Conservation (phyloP, 2,888 invertebrate genomes). For the Zele albiditarsus region DNA sequence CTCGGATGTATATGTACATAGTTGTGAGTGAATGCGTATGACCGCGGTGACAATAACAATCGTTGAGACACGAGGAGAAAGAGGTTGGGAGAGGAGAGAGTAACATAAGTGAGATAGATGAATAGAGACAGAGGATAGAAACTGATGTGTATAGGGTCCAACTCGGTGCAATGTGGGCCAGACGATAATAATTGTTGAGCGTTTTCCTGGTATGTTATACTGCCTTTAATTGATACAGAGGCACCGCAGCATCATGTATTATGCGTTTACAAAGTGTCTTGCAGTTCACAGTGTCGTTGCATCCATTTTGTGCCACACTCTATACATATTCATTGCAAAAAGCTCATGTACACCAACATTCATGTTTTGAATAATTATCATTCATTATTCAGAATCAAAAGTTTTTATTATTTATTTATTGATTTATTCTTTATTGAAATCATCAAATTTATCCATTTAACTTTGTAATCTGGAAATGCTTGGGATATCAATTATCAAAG, state of each 20-base stretch:
- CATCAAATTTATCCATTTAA: neutral
- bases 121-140: slow-evolving; percentile 22
- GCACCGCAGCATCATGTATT: slow-evolving; percentile 51
- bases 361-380: neutral
- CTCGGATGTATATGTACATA: neutral
- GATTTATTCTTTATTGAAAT: neutral
- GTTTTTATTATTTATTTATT: neutral
- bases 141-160: slow-evolving; percentile 30
- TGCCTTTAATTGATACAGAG: slow-evolving; percentile 64
- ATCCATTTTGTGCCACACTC: neutral
- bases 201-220: slow-evolving; percentile 67
- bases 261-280: slow-evolving; percentile 10
- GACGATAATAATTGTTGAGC: slow-evolving; percentile 67
- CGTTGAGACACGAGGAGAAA: neutral
- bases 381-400: slow-evolving; percentile 1
- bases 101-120: slow-evolving; percentile 43
- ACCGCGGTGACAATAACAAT: neutral
- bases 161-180: slow-evolving; percentile 62
- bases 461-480: too few relatives aligned
- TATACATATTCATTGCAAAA: slow-evolving; percentile 17
- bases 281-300: slow-evolving; percentile 19
- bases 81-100: slow-evolving; percentile 7
- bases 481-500: too few relatives aligned
- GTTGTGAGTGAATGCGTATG: too few relatives aligned
- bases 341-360: slow-evolving; percentile 28